Conservation (phyloP, 1,140 invertebrate species). For the Archegozetes longisetosus region DNA sequence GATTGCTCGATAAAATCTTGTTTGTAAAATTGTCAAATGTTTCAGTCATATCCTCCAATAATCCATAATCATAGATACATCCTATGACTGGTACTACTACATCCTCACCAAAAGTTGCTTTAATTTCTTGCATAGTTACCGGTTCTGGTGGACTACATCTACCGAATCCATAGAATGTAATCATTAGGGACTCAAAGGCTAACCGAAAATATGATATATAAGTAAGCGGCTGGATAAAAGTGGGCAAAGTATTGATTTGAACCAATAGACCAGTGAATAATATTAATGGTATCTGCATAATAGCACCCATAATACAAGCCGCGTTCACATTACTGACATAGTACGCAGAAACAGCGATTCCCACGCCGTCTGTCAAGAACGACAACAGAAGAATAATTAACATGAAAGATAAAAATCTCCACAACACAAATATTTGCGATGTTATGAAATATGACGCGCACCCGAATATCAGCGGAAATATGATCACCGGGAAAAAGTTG, state of each 20-base stretch:
- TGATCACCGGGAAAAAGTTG: background rate
- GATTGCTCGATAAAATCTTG: background rate
- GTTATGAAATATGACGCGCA: slow-evolving; percentile 5
- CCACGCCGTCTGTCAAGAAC: slow-evolving; percentile 8
- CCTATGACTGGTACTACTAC: slow-evolving; percentile 7
- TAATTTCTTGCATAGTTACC: background rate
- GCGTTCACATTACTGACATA: slow-evolving; percentile 16
- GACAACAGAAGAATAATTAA: slow-evolving; percentile 4
- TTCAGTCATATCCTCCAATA: background rate
- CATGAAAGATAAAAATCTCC: slow-evolving; percentile 12
- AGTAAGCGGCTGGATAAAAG: slow-evolving; percentile 48
- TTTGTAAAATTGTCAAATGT: background rate
- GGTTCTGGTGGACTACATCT: slow-evolving; percentile 31
- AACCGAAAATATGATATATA: slow-evolving; percentile 80
- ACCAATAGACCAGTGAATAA: slow-evolving; percentile 79
- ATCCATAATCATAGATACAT: background rate
- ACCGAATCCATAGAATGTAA: slow-evolving; percentile 76
- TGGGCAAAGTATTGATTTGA: slow-evolving; percentile 76
- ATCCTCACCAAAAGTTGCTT: slow-evolving; percentile 2
- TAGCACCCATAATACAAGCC: slow-evolving; percentile 78
- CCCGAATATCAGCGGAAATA: slow-evolving; percentile 8
- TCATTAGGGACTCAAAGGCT: slow-evolving; percentile 75
- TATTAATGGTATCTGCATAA: slow-evolving; percentile 69
- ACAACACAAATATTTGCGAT: background rate
- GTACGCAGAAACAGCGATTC: slow-evolving; percentile 1